Base-by-base conservation (phyloP, 2,888 invertebrate genomes). In the Helobdella robusta region DNA sequence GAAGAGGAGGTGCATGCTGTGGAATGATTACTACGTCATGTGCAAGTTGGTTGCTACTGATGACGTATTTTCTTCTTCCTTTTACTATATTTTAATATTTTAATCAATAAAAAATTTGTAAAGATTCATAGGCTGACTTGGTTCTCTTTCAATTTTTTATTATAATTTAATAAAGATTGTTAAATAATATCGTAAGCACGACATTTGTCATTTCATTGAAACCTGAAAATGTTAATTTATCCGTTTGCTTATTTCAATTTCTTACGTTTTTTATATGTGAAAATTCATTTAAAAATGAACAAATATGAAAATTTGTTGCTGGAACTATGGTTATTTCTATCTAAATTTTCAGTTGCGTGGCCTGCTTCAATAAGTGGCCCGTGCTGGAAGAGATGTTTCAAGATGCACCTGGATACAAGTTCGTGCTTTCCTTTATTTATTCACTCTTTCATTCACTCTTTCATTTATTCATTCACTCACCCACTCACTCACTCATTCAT, bases 21-120 rank as follows among this genome's bases (percentile, higher is more conserved):
- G 81, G 64, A 82, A 83, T 23, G 87, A 87, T 73, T 92, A 91
- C 79, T 84, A 84, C 76, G 93, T 94, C 79, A 79, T 80, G 0
- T 94, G 93, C 78, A 75, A 81, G 63, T 69, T 34, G 8, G 62
- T 36, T 8, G 1, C 32, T n/a, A n/a, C n/a, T n/a, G n/a, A n/a
- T 6, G 0, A 28, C 11, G 30, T 62, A 6, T n/a, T n/a, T n/a
- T n/a, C n/a, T n/a, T n/a, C n/a, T n/a, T n/a, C n/a, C n/a, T n/a
- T n/a, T n/a, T n/a, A n/a, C n/a, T 60, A 1, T 36, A 18, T 6
- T 5, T 8, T 32, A 6, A 32, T 58, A 28, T 58, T 11, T 25
- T 8, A 5, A 28, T 58, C n/a, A 32, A 25, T 58, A 28, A 18
- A 25, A n/a, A 8, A 25, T 30, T 8, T n/a, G n/a, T n/a, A n/a